Conservation (phyloP, 2,888 invertebrate genomes). For the Chydorus sphaericus region DNA sequence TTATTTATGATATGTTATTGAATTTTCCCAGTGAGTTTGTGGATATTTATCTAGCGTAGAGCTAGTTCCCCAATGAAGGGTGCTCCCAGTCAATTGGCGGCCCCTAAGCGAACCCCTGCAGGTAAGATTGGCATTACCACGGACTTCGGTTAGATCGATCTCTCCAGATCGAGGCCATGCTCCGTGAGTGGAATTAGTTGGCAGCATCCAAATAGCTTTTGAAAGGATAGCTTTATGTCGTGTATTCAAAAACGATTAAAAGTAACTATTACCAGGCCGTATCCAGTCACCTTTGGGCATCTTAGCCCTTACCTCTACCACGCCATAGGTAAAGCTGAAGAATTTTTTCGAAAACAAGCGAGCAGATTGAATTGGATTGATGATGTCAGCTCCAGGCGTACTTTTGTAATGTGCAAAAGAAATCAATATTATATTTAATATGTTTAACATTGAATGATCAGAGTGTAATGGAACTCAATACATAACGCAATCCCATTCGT, state of each 20-base stretch:
- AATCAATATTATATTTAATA: neutral
- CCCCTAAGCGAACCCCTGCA: constrained; percentile 12
- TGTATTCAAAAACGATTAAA: neutral
- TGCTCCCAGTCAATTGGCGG: constrained; percentile 25
- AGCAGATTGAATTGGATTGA: constrained; percentile 26
- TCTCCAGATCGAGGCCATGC: constrained; percentile 30
- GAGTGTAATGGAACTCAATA: neutral
- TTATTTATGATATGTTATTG: neutral
- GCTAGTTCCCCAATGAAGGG: constrained; percentile 31
- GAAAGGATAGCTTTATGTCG: neutral
- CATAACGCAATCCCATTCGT: neutral
- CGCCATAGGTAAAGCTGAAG: constrained; percentile 24
- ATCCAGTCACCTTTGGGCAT: constrained; percentile 27
- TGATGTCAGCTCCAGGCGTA: constrained; percentile 16
- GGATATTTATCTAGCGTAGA: constrained; percentile 21
- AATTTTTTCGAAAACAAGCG: constrained; percentile 22
- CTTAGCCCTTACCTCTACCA: constrained; percentile 25
- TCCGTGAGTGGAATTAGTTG: constrained; percentile 26
- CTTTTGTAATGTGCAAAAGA: neutral
- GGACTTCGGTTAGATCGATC: constrained; percentile 30
- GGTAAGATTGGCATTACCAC: constrained; percentile 25
- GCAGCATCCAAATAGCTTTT: constrained; percentile 28
- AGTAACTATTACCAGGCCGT: constrained; percentile 24
- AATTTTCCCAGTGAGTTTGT: constrained; percentile 22
- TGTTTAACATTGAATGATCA: neutral